Percentiles rank a stretch among this genome's conserved stretches.
Conservation (phyloP, 2,888 invertebrate species). For the Sminthurides aquaticus region DNA sequence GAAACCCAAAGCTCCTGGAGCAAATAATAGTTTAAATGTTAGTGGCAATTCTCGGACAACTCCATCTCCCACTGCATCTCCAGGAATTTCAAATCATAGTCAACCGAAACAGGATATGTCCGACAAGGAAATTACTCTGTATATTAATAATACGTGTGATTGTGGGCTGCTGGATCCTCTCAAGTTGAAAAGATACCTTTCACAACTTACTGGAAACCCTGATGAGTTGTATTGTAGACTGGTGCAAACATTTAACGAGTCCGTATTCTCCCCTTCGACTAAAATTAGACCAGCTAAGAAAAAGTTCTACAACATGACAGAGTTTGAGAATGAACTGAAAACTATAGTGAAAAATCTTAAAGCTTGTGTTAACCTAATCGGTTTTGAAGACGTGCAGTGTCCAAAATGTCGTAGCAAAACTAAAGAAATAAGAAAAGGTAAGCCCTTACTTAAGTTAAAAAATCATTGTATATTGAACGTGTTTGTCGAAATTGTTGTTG, state of each 20-base stretch:
- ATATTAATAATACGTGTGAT: conserved; percentile 11
- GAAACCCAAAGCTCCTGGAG: background rate
- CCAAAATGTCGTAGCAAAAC: conserved; percentile 1
- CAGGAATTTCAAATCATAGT: background rate
- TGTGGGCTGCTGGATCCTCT: conserved; percentile 11
- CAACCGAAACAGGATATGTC: background rate
- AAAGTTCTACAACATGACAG: conserved; percentile 8
- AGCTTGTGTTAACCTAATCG: conserved; percentile 16
- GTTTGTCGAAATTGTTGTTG: background rate
- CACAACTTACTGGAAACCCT: conserved; percentile 7
- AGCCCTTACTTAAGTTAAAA: background rate
- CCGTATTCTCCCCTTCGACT: conserved; percentile 7
- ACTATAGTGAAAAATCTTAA: background rate
- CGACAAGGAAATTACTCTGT: conserved; percentile 8
- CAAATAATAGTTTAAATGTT: background rate
- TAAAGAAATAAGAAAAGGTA: conserved; percentile 2
- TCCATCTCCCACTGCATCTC: background rate
- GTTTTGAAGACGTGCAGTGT: conserved; percentile 5
- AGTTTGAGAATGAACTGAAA: conserved; percentile 13
- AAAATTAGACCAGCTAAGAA: conserved; percentile 10
- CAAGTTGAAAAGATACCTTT: conserved; percentile 12
- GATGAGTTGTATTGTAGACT: conserved; percentile 14
- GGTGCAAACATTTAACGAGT: conserved; percentile 13
- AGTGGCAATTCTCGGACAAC: conserved; percentile 1
- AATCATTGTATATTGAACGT: background rate